Base-by-base conservation (phyloP, 2,888 invertebrate genomes). In the Metallyticus violacea region DNA sequence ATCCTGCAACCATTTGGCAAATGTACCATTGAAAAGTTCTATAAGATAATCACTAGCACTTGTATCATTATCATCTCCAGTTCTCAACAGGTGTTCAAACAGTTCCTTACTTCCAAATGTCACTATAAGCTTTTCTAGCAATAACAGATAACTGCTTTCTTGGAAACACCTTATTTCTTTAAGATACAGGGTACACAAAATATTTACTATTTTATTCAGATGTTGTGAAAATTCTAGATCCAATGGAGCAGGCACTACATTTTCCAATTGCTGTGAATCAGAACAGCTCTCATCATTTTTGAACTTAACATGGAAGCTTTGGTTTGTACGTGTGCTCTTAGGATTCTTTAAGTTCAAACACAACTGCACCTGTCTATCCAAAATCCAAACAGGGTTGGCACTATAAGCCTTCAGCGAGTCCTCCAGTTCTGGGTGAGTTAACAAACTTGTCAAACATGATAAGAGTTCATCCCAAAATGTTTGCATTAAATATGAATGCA, bases 241-340 rank as follows among this genome's bases (percentile, higher is more conserved):
- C 26, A 81, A 28, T 26, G 30, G n/a, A 15, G 40, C 40, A 62
- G 40, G 15, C 22, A 15, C 2, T 62, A 1, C 15, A 62, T 62
- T 62, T 62, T 62, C 40, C 4, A 22, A 22, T 0, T 15, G 40
- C 40, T 62, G 15, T 15, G 22, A 15, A 62, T 62, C 40, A 62
- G 40, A 7, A 62, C 22, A 25, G 40, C 15, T 15, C 15, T 62
- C 40, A 62, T 62, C 40, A 1, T 2, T 62, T 15, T 22, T 78
- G 26, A 95, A 95, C 89, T 93, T 93, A 0, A 95, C 94, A 89
- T 92, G 94, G 90, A 91, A 93, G 89, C 90, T 93, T 90, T 91
- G 93, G 25, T 78, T 85, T 25, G 15, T 85, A 7, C 80, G 62
- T 15, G 30, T 29, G 7, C 26, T 28, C 7, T 62, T 84, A n/a